phyloP scores from a whole-genome alignment of 2,113 vertebrate genomes.

The Barnardius zonarius region DNA sequence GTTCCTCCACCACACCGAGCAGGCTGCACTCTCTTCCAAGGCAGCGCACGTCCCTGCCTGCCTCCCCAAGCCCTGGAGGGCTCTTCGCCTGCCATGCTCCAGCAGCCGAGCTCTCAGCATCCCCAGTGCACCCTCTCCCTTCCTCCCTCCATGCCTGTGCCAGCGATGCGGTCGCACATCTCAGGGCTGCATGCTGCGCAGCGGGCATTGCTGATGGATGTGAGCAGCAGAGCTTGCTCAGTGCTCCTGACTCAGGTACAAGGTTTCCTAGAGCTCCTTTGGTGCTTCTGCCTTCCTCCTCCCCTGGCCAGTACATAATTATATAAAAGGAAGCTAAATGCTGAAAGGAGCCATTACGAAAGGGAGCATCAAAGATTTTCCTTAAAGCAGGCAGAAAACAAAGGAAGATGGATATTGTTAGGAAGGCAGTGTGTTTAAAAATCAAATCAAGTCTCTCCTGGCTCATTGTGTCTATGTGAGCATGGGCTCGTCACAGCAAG shows the following conservation, averaged over 20 bases:
- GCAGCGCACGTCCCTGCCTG: conserved; percentile 22
- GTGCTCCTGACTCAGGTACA: neutral
- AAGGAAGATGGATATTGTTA: neutral
- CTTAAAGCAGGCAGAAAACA: neutral
- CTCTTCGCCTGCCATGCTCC: conserved; percentile 25
- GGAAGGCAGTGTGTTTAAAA: neutral
- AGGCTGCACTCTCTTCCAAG: conserved; percentile 22
- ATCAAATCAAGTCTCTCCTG: neutral
- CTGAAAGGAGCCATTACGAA: neutral
- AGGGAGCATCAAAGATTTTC: neutral
- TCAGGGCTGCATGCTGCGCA: neutral
- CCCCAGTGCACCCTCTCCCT: neutral
- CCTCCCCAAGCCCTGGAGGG: conserved; percentile 12
- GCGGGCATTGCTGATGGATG: neutral
- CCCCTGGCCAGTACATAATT: neutral
- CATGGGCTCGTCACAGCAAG: neutral
- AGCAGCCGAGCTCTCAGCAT: neutral
- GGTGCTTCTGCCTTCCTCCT: neutral
- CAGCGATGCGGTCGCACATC: neutral
- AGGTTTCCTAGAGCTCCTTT: conserved; percentile 8
- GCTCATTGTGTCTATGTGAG: neutral
- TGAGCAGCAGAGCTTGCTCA: neutral
- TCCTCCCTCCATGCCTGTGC: neutral
- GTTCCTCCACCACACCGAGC: neutral
- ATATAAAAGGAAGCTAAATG: neutral